A percentile compares a stretch with the other conserved stretches of the same genome.
Evolutionary conservation across 1,140 invertebrate genomes (phyloP).

Genomic region (Bicyclus anynana): DNA sequence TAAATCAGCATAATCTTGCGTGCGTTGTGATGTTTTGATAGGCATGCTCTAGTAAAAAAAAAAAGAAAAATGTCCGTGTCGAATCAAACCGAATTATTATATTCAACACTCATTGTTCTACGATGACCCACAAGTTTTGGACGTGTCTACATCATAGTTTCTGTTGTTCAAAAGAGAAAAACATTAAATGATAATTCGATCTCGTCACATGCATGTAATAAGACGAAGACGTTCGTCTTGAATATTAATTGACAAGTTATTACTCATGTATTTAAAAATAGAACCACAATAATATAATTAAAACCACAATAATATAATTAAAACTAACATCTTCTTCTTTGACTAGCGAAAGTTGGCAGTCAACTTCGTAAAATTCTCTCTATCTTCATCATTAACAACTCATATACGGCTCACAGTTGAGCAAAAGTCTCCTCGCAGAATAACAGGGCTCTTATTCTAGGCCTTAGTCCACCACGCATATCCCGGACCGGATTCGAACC

Average conservation of each 20-base stretch:
- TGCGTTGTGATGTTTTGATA: slow-evolving; percentile 2
- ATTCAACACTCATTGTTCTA: slow-evolving; percentile 57
- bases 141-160: slow-evolving; percentile 44
- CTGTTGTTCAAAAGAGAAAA: slow-evolving; percentile 39
- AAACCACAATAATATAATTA: no score
- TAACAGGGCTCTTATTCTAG: no score
- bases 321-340: no score
- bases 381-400: no score
- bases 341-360: no score
- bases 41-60: slow-evolving; percentile 26
- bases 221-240: slow-evolving; percentile 3
- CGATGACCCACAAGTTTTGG: slow-evolving; percentile 50
- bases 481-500: no score
- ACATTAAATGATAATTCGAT: slow-evolving; percentile 64
- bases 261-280: background rate
- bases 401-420: no score
- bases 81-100: slow-evolving; percentile 56
- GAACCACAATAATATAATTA: background rate
- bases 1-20: no score
- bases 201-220: slow-evolving; percentile 50
- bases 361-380: no score
- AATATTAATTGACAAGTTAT: slow-evolving; percentile 16
- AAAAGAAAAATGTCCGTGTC: slow-evolving; percentile 35
- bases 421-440: no score
- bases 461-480: no score